Evolutionary conservation across 2,113 vertebrate genomes (phyloP), one percentile per base, ranked within the genome.

Genomic region (Noturus placidus): DNA sequence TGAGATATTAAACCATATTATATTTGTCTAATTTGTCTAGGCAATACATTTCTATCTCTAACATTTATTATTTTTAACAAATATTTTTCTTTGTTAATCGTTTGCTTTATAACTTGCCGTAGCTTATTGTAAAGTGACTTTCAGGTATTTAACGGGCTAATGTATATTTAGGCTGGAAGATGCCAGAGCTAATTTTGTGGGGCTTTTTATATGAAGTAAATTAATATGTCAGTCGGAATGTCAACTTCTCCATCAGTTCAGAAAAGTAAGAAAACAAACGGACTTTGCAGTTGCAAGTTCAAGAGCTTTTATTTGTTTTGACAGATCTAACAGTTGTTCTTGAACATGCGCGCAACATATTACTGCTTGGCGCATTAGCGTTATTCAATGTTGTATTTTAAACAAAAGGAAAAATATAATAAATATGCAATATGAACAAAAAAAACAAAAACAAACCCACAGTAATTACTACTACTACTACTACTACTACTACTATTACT

Each of bases 281-380:
- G 4, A 22, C 42, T 52, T 46, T 63, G 70, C 33, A 46, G 56
- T 78, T 78, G 46, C 11, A 50, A 42, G 30, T 33, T 15, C 46
- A 79, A 54, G 13, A 82, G 50, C 54, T 74, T 82, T 33, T 63
- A 83, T 87, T 87, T 76, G 80, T 83, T 87, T 83, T 30, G 86
- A 87, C 79, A 76, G 57, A 50, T 63, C 67, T 63, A 63, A 87
- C 86, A 83, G 80, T 83, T 87, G 83, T 77, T 57, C 6, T 54
- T 76, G 27, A 87, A 74, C 80, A 30, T 82, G 46, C 25, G 33
- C 30, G 46, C 52, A 25, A 77, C 15, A 4, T 30, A 14, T 57
- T 57, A n/a, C 61, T 50, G 15, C 19, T 19, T 19, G 57, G 38
- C 59, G 81, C 61, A 33, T n/a, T 30, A 50, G 46, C 9, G 9